These are phyloP conservation scores for Chaitophorus viminalis DNA, from an alignment of 2,888 invertebrate species.

Conservation along the genomic window DNA sequence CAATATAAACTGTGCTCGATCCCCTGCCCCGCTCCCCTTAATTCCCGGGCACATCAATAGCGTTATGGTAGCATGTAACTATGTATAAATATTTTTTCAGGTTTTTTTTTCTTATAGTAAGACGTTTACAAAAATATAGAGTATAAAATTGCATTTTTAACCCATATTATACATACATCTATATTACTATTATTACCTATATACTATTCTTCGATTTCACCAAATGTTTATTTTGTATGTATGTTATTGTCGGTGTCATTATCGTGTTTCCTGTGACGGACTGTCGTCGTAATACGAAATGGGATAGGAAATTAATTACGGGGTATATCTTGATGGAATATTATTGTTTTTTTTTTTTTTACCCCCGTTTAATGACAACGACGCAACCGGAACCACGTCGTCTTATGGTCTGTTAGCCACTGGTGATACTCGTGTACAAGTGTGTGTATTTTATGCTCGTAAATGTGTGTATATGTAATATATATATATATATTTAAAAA, in stretches of 20 bases:
- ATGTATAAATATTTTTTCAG: conserved; percentile 3
- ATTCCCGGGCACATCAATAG: conserved; percentile 22
- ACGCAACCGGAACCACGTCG: conserved; percentile 58
- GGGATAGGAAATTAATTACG: conserved; percentile 59
- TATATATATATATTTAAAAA: too few relatives aligned
- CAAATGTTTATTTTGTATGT: not conserved
- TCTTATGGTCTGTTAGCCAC: conserved; percentile 60
- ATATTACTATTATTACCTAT: not conserved
- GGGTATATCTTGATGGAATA: conserved; percentile 52
- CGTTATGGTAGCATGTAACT: not conserved
- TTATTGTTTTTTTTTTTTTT: conserved; percentile 40
- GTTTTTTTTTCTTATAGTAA: not conserved
- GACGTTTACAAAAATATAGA: not conserved
- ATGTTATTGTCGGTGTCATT: conserved; percentile 49
- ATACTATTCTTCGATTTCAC: not conserved
- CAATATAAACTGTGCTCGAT: conserved; percentile 21
- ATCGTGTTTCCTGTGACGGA: conserved; percentile 57
- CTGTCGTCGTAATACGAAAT: conserved; percentile 1
- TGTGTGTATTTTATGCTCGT: not conserved
- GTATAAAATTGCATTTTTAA: not conserved
- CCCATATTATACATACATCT: not conserved
- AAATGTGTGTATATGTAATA: conserved; percentile 6
- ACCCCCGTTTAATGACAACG: conserved; percentile 40
- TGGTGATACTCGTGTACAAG: conserved; percentile 31
- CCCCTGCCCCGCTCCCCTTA: not conserved